These are phyloP conservation scores for Chaetops frenatus DNA, from an alignment of 2,113 vertebrate species.

Conservation along the genomic window DNA sequence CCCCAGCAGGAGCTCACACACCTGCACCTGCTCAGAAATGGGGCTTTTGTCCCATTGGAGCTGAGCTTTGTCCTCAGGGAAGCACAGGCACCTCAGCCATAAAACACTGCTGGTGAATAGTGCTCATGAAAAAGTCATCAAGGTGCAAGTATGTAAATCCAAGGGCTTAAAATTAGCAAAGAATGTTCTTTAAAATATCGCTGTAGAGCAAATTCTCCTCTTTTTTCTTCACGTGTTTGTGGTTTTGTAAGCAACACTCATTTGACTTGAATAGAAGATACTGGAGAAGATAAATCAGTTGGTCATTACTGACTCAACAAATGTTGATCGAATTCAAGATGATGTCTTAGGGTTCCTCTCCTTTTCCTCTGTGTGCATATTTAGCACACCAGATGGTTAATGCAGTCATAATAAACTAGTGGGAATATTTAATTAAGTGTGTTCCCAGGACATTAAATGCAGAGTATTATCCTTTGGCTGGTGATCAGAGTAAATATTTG, in stretches of 20 bases:
- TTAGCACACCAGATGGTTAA: constrained; percentile 50
- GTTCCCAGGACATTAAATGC: constrained; percentile 25
- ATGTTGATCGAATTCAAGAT: not conserved
- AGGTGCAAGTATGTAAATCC: not conserved
- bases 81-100: not conserved
- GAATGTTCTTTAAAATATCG: not conserved
- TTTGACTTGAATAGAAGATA: not conserved
- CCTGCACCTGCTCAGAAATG: not conserved
- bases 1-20: rapidly evolving
- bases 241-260: not conserved
- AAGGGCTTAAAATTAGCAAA: not conserved
- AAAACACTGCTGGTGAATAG: not conserved
- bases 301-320: not conserved
- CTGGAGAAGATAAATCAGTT: not conserved
- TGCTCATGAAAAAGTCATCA: not conserved
- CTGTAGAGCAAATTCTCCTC: not conserved
- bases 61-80: not conserved
- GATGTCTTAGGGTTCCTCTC: not conserved
- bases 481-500: constrained; percentile 54
- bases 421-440: constrained; percentile 54
- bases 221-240: not conserved
- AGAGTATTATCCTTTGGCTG: constrained; percentile 34
- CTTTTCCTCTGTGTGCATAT: not conserved
- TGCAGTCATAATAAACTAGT: constrained; percentile 32
- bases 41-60: not conserved